A percentile compares a stretch with the other conserved stretches of the same genome.
Conservation (phyloP, 2,113 vertebrate genomes). For the Myrmecobius fasciatus region DNA sequence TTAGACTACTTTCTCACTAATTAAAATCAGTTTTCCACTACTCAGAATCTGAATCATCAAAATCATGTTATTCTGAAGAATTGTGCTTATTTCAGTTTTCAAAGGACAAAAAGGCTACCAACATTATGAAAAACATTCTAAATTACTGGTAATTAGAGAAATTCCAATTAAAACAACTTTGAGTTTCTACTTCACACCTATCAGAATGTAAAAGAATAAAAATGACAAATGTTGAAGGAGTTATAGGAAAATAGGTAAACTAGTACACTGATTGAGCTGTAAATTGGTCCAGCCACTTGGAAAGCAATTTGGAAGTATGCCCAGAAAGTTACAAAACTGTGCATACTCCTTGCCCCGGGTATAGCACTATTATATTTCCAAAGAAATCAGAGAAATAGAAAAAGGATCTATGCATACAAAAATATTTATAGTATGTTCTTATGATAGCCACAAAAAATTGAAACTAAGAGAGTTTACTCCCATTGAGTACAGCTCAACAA, state of each 20-base stretch:
- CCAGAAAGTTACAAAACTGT: background rate
- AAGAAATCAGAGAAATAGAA: background rate
- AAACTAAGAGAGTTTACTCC: background rate
- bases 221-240: background rate
- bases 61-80: background rate
- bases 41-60: background rate
- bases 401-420: background rate
- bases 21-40: conserved; percentile 23
- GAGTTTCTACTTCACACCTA: background rate
- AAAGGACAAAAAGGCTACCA: background rate
- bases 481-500: background rate
- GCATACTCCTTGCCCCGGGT: background rate
- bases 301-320: background rate
- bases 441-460: background rate
- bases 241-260: background rate
- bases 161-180: background rate
- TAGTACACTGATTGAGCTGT: background rate
- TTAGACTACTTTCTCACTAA: conserved; percentile 31
- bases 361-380: background rate
- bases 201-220: background rate
- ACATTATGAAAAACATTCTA: background rate
- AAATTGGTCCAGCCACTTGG: background rate
- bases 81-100: background rate
- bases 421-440: background rate
- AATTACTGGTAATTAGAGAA: background rate